Conservation (phyloP, 1,140 invertebrate species). For the Achroia grisella region DNA sequence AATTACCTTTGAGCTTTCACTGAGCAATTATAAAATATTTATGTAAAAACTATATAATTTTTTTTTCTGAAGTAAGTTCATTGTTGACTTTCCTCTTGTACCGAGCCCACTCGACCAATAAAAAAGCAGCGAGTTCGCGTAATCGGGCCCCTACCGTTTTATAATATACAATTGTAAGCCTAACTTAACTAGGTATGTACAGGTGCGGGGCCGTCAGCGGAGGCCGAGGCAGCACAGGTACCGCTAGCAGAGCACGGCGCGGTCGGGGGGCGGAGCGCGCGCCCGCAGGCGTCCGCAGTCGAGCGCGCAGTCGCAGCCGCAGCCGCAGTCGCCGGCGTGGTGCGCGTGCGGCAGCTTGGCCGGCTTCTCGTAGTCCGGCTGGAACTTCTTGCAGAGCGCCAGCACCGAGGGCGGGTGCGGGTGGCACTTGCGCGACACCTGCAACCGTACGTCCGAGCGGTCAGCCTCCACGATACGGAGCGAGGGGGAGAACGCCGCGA, state of each 20-base stretch:
- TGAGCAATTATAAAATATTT: no score
- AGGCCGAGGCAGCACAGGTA: conserved; percentile 26
- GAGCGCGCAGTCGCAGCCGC: conserved; percentile 19
- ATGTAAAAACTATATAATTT: no score
- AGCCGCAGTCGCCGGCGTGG: conserved; percentile 9
- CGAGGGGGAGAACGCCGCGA: no score
- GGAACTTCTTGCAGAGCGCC: conserved; percentile 70
- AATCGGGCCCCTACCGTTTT: conserved; percentile 44
- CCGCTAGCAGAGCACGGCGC: conserved; percentile 35
- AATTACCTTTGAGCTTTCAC: no score
- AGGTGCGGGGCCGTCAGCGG: conserved; percentile 14
- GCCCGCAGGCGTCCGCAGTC: conserved; percentile 13
- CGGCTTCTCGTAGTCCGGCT: conserved; percentile 66
- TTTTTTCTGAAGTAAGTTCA: no score
- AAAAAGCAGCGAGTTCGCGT: conserved; percentile 27
- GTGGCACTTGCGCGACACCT: conserved; percentile 64
- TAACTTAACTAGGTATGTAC: conserved; percentile 39
- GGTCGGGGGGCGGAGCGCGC: conserved; percentile 19
- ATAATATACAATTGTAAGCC: conserved; percentile 42
- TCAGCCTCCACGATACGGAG: no score
- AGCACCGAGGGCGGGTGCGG: conserved; percentile 63
- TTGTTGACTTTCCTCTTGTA: no score
- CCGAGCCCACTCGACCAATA: no score
- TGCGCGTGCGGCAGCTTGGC: conserved; percentile 32
- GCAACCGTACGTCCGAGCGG: background rate